Percentiles rank a stretch among this genome's conserved stretches.
Evolutionary conservation across 1,140 invertebrate genomes (phyloP).

Genomic region (Glossosoma conforme): DNA sequence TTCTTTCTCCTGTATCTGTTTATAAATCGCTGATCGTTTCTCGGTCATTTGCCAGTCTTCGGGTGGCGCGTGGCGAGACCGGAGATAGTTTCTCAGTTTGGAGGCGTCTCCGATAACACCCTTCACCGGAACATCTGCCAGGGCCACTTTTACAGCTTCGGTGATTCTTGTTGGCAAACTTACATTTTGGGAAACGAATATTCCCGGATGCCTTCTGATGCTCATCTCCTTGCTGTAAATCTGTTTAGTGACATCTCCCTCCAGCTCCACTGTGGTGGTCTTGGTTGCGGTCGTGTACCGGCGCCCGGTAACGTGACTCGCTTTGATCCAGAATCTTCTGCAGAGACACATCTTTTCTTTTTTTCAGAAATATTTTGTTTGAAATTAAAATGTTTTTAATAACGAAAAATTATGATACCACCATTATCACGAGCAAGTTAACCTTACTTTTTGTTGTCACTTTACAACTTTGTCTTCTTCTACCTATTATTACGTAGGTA

Average conservation of each 20-base stretch:
- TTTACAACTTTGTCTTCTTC: too few relatives aligned
- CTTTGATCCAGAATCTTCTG: neutral
- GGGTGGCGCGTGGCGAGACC: constrained; percentile 54
- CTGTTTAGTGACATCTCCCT: constrained; percentile 39
- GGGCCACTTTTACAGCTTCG: constrained; percentile 48
- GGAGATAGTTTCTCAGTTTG: constrained; percentile 56
- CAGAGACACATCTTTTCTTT: neutral
- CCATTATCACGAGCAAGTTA: too few relatives aligned
- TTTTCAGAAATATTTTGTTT: too few relatives aligned
- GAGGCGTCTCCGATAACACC: constrained; percentile 48
- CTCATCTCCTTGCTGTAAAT: constrained; percentile 57
- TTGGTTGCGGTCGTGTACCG: constrained; percentile 17
- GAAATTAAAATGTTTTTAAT: too few relatives aligned
- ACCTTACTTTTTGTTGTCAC: too few relatives aligned
- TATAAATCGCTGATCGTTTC: constrained; percentile 40
- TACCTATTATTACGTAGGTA: too few relatives aligned
- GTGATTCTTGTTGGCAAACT: constrained; percentile 55
- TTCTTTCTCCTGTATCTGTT: constrained; percentile 36
- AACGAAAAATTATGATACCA: too few relatives aligned
- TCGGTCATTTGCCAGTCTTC: constrained; percentile 53
- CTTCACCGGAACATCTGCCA: constrained; percentile 54
- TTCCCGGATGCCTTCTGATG: constrained; percentile 64
- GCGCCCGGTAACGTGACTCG: neutral
- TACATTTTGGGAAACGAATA: constrained; percentile 45
- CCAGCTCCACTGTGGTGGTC: constrained; percentile 9